Evolutionary conservation across 2,888 invertebrate genomes (phyloP), one percentile per base, ranked within the genome.

Genomic region (Macrophya annulata): DNA sequence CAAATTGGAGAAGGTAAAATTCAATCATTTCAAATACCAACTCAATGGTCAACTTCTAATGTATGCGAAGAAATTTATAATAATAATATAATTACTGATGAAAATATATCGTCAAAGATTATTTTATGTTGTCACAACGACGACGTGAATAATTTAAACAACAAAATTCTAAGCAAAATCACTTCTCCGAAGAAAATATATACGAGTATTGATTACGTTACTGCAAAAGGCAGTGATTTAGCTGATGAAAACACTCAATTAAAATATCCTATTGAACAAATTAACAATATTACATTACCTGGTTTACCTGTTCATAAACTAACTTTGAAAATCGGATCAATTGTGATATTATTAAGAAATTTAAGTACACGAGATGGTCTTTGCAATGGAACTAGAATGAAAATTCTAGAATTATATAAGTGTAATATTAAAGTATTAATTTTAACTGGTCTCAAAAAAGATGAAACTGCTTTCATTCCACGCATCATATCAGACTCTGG

Each of bases 361-460:
- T 77, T 86, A 43, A 86, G 85, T 84, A 86, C 86, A 21, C 85
- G 79, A 71, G 86, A 86, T 84, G 86, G 85, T 40, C 51, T 87
- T 62, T 87, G 87, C 81, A 87, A 87, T 74, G 86, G 86, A 17
- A 88, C 86, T 48, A 82, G 86, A 84, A 74, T 86, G 83, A 85
- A 81, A 86, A 86, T 86, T 40, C 12, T 85, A 25, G 43, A 74
- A 40, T 82, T 86, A 79, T 84, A 65, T 79, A 86, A 87, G 84
- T 85, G 71, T 68, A 85, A 87, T 84, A 85, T 87, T 45, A 48
- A 87, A 86, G 87, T 84, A 37, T 21, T 71, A 65, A 85, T 88
- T 48, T 68, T 86, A 15, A 88, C 86, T 21, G 86, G 85, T 12
- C 51, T 10, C 17, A 45, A 85, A 43, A 48, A 55, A 25, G 86